These are phyloP conservation scores for Ibidorhyncha struthersii DNA, from an alignment of 2,113 vertebrate species.

Conservation along the genomic window DNA sequence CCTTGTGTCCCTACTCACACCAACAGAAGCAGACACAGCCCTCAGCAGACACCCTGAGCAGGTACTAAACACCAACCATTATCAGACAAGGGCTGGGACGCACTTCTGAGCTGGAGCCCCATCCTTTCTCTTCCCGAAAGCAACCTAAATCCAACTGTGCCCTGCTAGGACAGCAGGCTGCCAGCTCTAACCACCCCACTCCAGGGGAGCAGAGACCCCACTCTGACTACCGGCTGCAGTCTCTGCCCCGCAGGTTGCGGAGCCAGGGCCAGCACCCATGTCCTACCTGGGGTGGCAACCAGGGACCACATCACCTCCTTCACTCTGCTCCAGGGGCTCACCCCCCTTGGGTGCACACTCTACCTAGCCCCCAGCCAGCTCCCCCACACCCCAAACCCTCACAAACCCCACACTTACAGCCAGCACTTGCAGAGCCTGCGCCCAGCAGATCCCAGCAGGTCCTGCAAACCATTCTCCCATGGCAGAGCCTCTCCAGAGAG, in stretches of 20 bases:
- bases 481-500: background rate
- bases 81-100: background rate
- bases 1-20: background rate
- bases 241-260: background rate
- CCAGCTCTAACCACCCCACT: background rate
- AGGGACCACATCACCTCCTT: background rate
- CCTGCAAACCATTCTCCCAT: conserved; percentile 43
- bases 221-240: background rate
- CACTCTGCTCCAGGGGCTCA: background rate
- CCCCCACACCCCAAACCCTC: background rate
- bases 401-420: conserved; percentile 26
- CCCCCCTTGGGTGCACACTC: no score
- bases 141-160: background rate
- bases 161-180: background rate
- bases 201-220: background rate
- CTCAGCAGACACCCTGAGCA: background rate
- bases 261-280: background rate
- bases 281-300: background rate
- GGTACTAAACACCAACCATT: background rate
- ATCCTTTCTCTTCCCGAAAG: background rate
- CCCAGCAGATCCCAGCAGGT: conserved; percentile 33
- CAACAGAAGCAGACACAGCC: background rate
- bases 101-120: background rate
- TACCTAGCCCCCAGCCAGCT: no score
- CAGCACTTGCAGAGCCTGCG: conserved; percentile 27